Conservation (phyloP, 1,140 invertebrate genomes). For the Neotoxoptera formosana region DNA sequence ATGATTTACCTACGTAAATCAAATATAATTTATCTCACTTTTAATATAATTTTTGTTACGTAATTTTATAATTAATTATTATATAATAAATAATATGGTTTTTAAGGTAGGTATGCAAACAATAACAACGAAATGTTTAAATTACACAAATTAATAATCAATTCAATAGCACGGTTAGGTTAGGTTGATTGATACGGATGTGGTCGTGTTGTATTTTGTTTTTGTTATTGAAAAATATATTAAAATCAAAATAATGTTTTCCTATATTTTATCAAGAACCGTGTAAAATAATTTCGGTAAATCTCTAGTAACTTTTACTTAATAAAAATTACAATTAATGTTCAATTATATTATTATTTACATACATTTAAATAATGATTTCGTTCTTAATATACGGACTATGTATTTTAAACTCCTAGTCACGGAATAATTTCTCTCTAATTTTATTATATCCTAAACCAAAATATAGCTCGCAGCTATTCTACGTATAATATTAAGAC, state of each 20-base stretch:
- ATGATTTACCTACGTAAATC: too few species aligned
- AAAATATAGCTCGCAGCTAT: neutral
- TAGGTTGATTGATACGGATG: too few species aligned
- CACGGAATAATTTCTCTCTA: neutral
- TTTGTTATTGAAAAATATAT: neutral
- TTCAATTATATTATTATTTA: neutral
- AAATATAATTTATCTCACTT: too few species aligned
- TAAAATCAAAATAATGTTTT: neutral
- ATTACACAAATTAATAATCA: neutral
- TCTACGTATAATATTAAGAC: neutral
- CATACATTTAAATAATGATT: neutral
- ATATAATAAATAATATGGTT: neutral
- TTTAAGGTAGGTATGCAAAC: neutral
- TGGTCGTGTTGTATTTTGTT: neutral
- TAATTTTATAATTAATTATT: neutral
- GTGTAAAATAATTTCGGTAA: too few species aligned
- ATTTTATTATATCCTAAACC: neutral
- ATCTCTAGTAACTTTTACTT: neutral
- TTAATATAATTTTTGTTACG: neutral
- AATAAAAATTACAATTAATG: neutral
- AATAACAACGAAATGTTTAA: neutral
- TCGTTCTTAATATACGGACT: neutral
- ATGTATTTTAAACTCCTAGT: neutral
- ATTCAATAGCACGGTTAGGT: neutral
- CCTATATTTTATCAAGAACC: too few species aligned